Conservation (phyloP, 2,113 vertebrate species). For the Typhlomys cinereus region DNA sequence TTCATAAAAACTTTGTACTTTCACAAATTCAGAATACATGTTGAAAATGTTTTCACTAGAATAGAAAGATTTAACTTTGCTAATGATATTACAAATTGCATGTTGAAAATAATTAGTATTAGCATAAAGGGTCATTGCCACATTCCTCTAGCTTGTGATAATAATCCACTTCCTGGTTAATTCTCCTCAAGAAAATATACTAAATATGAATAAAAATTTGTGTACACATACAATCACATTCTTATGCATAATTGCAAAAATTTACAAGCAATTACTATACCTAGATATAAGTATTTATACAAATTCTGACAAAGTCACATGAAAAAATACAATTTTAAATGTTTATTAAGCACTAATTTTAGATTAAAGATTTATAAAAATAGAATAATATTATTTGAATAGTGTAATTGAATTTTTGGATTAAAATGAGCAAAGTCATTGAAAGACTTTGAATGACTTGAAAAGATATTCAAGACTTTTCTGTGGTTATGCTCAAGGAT, state of each 20-base stretch:
- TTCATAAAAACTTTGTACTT: not conserved
- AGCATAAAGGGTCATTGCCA: not conserved
- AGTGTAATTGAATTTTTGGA: not conserved
- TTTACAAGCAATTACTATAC: not conserved
- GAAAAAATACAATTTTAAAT: not conserved
- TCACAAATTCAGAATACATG: not conserved
- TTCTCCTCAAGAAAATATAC: not conserved
- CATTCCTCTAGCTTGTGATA: not conserved
- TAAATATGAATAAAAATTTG: not conserved
- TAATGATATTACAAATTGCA: not conserved
- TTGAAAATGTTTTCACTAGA: not conserved
- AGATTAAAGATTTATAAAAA: not conserved
- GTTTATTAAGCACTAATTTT: not conserved
- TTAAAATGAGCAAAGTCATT: not conserved
- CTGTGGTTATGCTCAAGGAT: not conserved
- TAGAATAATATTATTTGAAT: not conserved
- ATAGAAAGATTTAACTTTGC: not conserved
- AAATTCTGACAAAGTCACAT: not conserved
- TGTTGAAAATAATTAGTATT: conserved; percentile 12
- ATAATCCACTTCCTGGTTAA: not conserved
- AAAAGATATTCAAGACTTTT: not conserved
- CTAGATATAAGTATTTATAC: not conserved
- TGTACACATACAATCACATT: not conserved
- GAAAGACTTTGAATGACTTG: not conserved
- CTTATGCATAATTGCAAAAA: not conserved